phyloP scores from a whole-genome alignment of 2,113 vertebrate genomes.

The Cephalopterus ornatus region DNA sequence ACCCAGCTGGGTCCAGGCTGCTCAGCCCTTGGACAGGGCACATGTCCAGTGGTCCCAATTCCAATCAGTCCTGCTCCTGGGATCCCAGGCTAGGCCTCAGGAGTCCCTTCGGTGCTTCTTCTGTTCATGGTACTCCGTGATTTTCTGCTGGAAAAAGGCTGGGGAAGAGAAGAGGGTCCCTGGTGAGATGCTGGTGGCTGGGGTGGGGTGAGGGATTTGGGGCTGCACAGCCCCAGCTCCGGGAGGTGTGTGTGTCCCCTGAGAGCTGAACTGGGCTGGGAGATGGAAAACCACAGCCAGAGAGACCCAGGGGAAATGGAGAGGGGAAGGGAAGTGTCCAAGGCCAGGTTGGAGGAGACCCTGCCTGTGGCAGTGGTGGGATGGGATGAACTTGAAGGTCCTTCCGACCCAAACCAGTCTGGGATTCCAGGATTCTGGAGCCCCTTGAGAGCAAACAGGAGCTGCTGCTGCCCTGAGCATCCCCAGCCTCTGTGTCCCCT shows the following conservation, averaged over 20 bases:
- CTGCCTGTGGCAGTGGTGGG: not conserved
- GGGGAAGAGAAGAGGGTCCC: not conserved
- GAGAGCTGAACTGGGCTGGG: accelerated
- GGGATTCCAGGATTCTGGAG: not conserved
- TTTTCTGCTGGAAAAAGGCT: slow-evolving; percentile 85
- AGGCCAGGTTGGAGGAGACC: not conserved
- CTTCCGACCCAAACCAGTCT: not conserved
- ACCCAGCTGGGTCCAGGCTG: not conserved
- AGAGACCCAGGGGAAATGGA: accelerated
- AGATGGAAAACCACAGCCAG: not conserved
- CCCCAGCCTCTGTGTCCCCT: not conserved
- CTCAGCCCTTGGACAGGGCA: not conserved
- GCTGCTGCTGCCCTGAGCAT: not conserved
- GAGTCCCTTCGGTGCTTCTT: slow-evolving; percentile 80
- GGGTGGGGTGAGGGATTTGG: not conserved
- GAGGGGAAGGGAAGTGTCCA: not conserved
- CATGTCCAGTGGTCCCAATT: not conserved
- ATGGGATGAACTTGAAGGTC: not conserved
- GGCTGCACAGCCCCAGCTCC: not conserved
- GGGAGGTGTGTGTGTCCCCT: not conserved
- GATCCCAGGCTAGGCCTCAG: slow-evolving; percentile 24
- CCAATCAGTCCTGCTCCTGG: not conserved
- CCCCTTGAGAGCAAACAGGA: not conserved
- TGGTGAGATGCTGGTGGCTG: accelerated
- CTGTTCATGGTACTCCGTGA: slow-evolving; percentile 82